Evolutionary conservation across 2,888 invertebrate species (phyloP).

Genomic region (Chrysotoxum bicinctum): DNA sequence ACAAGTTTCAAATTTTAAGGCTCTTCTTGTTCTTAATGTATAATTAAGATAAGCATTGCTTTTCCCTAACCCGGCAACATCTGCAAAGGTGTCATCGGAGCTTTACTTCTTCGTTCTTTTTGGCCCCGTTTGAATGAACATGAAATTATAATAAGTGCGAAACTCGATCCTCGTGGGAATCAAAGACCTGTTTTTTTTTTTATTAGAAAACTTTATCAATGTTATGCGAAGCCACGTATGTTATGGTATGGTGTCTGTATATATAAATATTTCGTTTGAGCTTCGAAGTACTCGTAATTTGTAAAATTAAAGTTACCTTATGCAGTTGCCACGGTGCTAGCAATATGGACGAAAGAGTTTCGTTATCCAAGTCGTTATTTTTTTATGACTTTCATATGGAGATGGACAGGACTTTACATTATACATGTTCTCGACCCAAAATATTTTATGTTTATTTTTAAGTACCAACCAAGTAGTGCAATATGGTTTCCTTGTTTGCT

Average conservation of each 20-base stretch:
- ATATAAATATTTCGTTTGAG: neutral
- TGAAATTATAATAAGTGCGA: conserved; percentile 21
- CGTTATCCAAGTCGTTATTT: conserved; percentile 6
- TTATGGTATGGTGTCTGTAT: too few relatives aligned
- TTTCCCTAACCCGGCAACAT: conserved; percentile 16
- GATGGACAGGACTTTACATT: conserved; percentile 6
- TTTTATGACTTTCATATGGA: neutral
- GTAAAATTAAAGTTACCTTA: conserved; percentile 14
- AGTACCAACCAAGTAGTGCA: neutral
- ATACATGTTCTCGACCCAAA: neutral
- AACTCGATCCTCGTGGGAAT: conserved; percentile 29
- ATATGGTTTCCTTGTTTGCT: neutral
- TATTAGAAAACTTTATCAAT: conserved; percentile 23
- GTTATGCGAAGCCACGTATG: neutral
- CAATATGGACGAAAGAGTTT: conserved; percentile 4
- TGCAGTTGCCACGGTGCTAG: neutral
- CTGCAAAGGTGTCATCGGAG: conserved; percentile 19
- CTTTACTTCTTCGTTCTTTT: neutral
- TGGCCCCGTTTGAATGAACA: neutral
- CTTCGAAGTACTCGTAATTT: conserved; percentile 10
- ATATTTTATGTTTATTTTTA: conserved; percentile 7
- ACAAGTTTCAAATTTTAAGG: conserved; percentile 26
- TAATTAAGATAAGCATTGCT: conserved; percentile 25
- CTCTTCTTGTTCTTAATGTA: conserved; percentile 21
- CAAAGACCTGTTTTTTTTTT: conserved; percentile 18